A percentile compares a stretch with the other conserved stretches of the same genome.
Conservation (phyloP, 2,888 invertebrate genomes). For the Liodrosophila aerea region DNA sequence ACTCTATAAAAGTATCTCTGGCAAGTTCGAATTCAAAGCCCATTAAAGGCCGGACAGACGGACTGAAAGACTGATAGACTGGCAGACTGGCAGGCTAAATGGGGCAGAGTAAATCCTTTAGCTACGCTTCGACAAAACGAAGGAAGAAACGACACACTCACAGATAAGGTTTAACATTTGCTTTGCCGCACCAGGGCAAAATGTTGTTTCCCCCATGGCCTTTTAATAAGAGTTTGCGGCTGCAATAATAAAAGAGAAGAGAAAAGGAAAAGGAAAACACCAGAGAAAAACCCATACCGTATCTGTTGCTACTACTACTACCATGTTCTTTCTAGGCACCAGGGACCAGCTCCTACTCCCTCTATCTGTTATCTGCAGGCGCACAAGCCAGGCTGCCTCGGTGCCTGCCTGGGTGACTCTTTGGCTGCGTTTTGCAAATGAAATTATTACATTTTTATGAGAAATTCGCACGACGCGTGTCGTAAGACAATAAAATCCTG, state of each 20-base stretch:
- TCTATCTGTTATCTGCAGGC: conserved; percentile 58
- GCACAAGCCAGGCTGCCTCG: conserved; percentile 42
- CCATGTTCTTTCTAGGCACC: conserved; percentile 60
- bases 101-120: conserved; percentile 39
- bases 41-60: conserved; percentile 49
- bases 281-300: conserved; percentile 16
- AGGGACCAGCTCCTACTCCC: too few relatives aligned
- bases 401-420: conserved; percentile 15
- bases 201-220: conserved; percentile 45
- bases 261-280: not conserved
- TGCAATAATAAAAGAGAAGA: conserved; percentile 58
- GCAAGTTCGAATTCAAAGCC: conserved; percentile 57
- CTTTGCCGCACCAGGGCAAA: conserved; percentile 18
- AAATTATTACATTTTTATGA: conserved; percentile 71
- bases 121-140: conserved; percentile 6
- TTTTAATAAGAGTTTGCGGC: conserved; percentile 74
- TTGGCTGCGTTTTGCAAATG: conserved; percentile 52
- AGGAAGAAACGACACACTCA: conserved; percentile 63
- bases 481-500: conserved; percentile 65
- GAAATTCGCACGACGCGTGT: conserved; percentile 54
- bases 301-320: conserved; percentile 58
- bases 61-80: conserved; percentile 4
- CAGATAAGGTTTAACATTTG: conserved; percentile 59
- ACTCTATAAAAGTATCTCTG: conserved; percentile 59
- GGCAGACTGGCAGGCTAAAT: conserved; percentile 13